Base-by-base conservation (phyloP, 2,113 vertebrate species). In the Cettia cetti region DNA sequence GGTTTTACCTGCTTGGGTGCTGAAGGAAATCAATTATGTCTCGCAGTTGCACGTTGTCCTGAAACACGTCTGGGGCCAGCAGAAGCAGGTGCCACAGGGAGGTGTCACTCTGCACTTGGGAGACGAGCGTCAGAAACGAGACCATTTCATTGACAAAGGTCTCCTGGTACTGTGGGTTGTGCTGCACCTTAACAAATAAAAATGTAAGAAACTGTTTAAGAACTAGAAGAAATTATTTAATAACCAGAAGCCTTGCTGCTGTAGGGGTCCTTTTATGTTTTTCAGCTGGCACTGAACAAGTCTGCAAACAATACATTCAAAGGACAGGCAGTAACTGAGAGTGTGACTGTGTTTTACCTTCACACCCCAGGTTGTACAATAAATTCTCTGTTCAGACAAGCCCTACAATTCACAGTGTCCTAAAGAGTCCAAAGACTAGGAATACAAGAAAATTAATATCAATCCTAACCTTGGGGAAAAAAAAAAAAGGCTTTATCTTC, bases 21-120 rank as follows among this genome's bases (percentile, higher is more conserved):
- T 66, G 97, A 92, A 98, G 96, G 44, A 97, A 89, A 71, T 90
- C 82, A 70, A 89, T 81, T 23, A 97, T 52, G 33, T 94, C 94
- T 71, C 35, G 88, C 54, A 97, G 61, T 3, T 91, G 84, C 9
- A 71, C 65, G 40, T 80, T 92, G 82, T 96, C 96, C 87, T 96
- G 96, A 69, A 97, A 89, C n/a, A 97, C 78, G 21, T 97, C 95
- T 63, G 98, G 97, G 59, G 97, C 88, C 89, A 96, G 96, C 17
- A 98, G 92, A 42, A 98, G 97, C 44, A 98, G 86, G 39, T 97
- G 97, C 98, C 98, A 98, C 52, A 98, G 33, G n/a, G 94, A 94
- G 13, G 85, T 93, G 72, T 98, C 97, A 39, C 97, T 97, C 89
- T 98, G 98, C 59, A 98, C 91, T 94, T 95, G 90, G n/a, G 98